Evolutionary conservation across 2,888 invertebrate species (phyloP), one percentile per base, ranked within the genome.

Genomic region (Hemaris fuciformis): DNA sequence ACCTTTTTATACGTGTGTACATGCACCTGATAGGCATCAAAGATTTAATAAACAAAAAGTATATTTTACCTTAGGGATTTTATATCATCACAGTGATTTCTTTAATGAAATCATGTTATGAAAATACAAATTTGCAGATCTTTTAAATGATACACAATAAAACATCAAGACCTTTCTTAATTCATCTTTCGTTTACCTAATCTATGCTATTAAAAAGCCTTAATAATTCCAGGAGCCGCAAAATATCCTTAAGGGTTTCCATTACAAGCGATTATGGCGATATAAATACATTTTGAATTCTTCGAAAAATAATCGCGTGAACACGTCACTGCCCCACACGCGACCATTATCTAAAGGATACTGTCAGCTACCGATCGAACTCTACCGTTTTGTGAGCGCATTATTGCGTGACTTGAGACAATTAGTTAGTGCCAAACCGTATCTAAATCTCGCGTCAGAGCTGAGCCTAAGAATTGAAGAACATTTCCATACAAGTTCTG

Each of bases 401-500:
- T 76, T 74, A 75, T 82, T 74, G 74, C 83, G 82, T 84, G 83
- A 82, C 81, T 79, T 61, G 62, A 65, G 67, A 72, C 80, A 81
- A 81, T 83, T 83, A 84, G 74, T 73, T 65, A 63, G 59, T 66
- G 63, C 66, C 65, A 56, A 64, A 68, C 68, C 63, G 63, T 75
- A 81, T 80, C 78, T 61, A 60, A 18, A 53, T 41, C 53, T 23
- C 20, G 46, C 38, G 34, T 60, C 46, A 38, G 38, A 38, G 7
- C 48, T 34, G 22, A 41, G 27, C 6, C 60, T 34, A 23, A 46
- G 23, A 48, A 38, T 38, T 15, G 46, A 22, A 38, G 23, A 48
- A 48, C 38, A 38, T 60, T 41, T 46, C 60, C 46, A 23, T 10
- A 57, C 42, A 46, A 15, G 56, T 45, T 61, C 57, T 34, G 25